Conservation (phyloP, 2,797 vertebrate genomes). For the Lateolabrax maculatus region DNA sequence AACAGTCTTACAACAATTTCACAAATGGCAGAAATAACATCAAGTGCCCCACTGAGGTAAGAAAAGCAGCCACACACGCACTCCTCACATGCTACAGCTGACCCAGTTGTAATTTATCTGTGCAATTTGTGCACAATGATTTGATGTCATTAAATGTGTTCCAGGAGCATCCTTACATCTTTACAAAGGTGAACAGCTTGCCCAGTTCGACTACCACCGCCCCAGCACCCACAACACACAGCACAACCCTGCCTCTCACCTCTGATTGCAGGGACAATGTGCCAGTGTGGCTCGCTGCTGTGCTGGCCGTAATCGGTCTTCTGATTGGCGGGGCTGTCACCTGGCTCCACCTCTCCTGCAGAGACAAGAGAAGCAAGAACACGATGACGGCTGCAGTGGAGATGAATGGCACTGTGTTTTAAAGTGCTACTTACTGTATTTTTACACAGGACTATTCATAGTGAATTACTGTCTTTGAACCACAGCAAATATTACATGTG, state of each 20-base stretch:
- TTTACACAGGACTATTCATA: conserved; percentile 7
- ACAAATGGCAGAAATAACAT: conserved; percentile 86
- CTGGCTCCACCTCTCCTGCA: conserved; percentile 76
- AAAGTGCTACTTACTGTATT: conserved; percentile 40
- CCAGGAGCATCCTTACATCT: conserved; percentile 92
- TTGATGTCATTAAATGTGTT: conserved; percentile 45
- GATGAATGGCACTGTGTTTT: conserved; percentile 68
- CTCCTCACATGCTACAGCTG: background rate
- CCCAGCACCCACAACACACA: conserved; percentile 1
- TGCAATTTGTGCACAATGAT: background rate
- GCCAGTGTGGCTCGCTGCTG: conserved; percentile 85
- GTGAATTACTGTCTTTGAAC: background rate
- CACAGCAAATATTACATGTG: background rate
- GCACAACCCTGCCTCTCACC: conserved; percentile 18
- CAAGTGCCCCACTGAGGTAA: conserved; percentile 89
- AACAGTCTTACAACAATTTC: conserved; percentile 92
- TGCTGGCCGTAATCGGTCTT: conserved; percentile 82
- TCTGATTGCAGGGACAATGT: conserved; percentile 41
- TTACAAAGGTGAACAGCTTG: conserved; percentile 87
- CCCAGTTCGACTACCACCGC: conserved; percentile 33
- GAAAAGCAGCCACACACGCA: conserved; percentile 25
- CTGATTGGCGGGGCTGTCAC: conserved; percentile 79
- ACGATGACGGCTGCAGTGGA: conserved; percentile 21
- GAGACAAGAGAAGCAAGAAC: conserved; percentile 31
- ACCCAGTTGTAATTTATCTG: conserved; percentile 18